Evolutionary conservation across 2,797 vertebrate genomes (phyloP).

Genomic region (Myotis planiceps): DNA sequence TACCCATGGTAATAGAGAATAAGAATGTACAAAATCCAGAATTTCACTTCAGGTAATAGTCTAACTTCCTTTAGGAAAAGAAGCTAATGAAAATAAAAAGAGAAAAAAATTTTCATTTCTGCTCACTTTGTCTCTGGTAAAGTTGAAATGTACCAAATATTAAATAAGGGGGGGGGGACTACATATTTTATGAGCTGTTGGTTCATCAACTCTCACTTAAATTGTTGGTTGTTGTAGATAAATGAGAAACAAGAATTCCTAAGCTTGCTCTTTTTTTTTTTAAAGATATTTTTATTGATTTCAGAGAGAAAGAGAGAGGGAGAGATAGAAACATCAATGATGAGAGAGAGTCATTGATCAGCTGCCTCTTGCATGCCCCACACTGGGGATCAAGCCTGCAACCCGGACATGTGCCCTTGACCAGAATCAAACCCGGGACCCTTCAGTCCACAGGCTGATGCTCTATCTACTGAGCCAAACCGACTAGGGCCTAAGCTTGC

Average conservation of each 20-base stretch:
- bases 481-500: not conserved
- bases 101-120: constrained; percentile 3
- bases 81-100: constrained; percentile 11
- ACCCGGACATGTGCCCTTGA: too few species aligned
- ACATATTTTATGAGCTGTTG: not conserved
- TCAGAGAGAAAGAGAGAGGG: too few species aligned
- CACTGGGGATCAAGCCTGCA: too few species aligned
- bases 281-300: too few species aligned
- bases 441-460: too few species aligned
- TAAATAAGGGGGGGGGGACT: not conserved
- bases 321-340: too few species aligned
- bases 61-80: constrained; percentile 42
- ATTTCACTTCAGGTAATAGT: not conserved
- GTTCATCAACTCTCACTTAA: not conserved
- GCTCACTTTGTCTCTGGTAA: not conserved
- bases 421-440: too few species aligned
- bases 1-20: not conserved
- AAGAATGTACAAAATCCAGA: not conserved
- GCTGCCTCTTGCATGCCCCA: too few species aligned
- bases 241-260: not conserved
- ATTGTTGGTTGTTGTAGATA: not conserved
- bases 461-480: too few species aligned
- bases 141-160: not conserved
- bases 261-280: not conserved
- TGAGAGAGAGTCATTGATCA: too few species aligned